Conservation (phyloP, 2,113 vertebrate species). For the Nothobranchius kuhntae region DNA sequence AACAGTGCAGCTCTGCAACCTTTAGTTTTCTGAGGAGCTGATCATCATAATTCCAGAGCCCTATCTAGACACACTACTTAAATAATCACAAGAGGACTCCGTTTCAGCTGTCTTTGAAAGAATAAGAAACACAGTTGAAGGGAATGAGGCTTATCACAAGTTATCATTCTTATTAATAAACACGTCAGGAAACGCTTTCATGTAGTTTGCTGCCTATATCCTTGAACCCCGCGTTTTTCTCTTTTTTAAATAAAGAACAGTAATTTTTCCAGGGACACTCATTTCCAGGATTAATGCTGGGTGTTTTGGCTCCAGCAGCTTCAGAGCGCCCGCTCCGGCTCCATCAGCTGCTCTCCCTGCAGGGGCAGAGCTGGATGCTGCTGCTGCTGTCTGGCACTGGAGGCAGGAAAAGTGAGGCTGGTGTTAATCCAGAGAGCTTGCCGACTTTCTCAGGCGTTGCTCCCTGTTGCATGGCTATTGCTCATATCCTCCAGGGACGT, state of each 20-base stretch:
- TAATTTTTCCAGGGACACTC: conserved; percentile 18
- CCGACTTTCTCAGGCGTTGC: conserved; percentile 68
- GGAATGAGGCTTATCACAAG: no score
- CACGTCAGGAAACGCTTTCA: neutral
- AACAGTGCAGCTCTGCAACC: no score
- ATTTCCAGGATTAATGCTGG: conserved; percentile 41
- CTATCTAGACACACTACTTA: no score
- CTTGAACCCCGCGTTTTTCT: neutral
- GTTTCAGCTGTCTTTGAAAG: no score
- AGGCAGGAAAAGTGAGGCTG: conserved; percentile 55
- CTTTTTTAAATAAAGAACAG: conserved; percentile 23
- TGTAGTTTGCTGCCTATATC: neutral
- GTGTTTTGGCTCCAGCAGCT: conserved; percentile 34
- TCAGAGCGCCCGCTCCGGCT: conserved; percentile 31
- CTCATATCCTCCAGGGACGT: conserved; percentile 70
- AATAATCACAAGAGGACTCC: no score
- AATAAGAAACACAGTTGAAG: no score
- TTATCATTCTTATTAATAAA: no score
- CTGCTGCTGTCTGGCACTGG: conserved; percentile 45
- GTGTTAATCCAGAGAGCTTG: conserved; percentile 65
- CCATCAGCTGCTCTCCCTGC: conserved; percentile 51
- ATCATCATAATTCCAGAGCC: no score
- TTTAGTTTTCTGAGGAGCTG: no score
- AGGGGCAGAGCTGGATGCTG: conserved; percentile 45
- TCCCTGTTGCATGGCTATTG: conserved; percentile 79